phyloP scores from a whole-genome alignment of 2,113 vertebrate genomes.

The Numenius arquata region DNA sequence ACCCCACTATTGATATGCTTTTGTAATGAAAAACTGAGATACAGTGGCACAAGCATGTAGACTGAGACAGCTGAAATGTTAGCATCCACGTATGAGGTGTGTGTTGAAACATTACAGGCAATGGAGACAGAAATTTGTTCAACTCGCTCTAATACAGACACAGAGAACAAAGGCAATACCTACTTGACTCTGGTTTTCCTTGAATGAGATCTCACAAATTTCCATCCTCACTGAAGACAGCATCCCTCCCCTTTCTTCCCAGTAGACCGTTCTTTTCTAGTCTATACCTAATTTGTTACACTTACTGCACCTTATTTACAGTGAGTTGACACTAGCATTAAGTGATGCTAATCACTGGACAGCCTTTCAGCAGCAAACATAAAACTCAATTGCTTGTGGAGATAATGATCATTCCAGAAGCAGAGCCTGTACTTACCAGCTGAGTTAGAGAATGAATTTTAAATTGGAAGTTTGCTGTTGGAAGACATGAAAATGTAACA shows the following conservation, averaged over 20 bases:
- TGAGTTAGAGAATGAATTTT: neutral
- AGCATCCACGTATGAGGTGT: neutral
- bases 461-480: neutral
- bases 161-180: neutral
- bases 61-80: neutral
- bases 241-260: neutral
- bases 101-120: neutral
- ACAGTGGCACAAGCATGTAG: neutral
- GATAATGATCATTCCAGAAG: neutral
- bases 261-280: neutral
- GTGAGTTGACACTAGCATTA: neutral
- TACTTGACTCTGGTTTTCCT: neutral
- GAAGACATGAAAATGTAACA: neutral
- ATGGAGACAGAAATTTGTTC: neutral
- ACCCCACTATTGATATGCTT: neutral
- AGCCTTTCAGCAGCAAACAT: neutral
- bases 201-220: neutral
- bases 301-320: neutral
- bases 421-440: neutral
- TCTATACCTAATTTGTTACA: neutral
- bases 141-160: neutral
- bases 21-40: neutral
- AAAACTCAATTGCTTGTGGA: neutral
- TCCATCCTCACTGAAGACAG: neutral
- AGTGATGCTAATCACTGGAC: neutral